These are phyloP conservation scores for Elymnias hypermnestra DNA, from an alignment of 1,140 invertebrate genomes.

Conservation along the genomic window DNA sequence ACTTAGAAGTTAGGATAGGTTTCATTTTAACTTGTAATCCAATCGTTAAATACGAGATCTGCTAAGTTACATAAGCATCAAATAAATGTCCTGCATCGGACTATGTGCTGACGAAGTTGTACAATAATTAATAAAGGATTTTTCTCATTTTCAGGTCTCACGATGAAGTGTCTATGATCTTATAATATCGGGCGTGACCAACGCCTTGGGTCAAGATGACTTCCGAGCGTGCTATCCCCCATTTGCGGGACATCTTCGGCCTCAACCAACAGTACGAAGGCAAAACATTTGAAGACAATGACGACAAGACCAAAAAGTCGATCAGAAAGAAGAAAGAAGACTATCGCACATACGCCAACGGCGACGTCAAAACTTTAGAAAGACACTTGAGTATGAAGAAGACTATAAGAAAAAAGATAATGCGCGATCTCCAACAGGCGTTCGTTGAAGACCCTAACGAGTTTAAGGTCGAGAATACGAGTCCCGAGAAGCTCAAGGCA, in stretches of 20 bases:
- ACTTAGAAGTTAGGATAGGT: too few species aligned
- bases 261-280: slow-evolving; percentile 68
- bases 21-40: too few species aligned
- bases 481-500: slow-evolving; percentile 81
- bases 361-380: slow-evolving; percentile 86
- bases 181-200: slow-evolving; percentile 32
- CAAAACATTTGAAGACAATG: slow-evolving; percentile 58
- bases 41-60: too few species aligned
- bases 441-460: slow-evolving; percentile 86
- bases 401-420: slow-evolving; percentile 90
- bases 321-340: slow-evolving; percentile 79
- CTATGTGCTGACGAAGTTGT: neutral
- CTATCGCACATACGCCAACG: slow-evolving; percentile 79
- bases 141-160: slow-evolving; percentile 56
- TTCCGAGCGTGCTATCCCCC: slow-evolving; percentile 81
- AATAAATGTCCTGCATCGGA: too few species aligned
- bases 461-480: slow-evolving; percentile 81
- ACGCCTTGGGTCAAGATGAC: slow-evolving; percentile 61
- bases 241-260: slow-evolving; percentile 82
- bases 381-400: slow-evolving; percentile 91
- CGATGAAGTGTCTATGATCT: slow-evolving; percentile 61
- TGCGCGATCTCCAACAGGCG: slow-evolving; percentile 86
- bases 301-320: slow-evolving; percentile 77
- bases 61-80: too few species aligned
- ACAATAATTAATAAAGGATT: slow-evolving; percentile 5